Conservation (phyloP, 2,113 vertebrate genomes). For the Malurus cyaneus region DNA sequence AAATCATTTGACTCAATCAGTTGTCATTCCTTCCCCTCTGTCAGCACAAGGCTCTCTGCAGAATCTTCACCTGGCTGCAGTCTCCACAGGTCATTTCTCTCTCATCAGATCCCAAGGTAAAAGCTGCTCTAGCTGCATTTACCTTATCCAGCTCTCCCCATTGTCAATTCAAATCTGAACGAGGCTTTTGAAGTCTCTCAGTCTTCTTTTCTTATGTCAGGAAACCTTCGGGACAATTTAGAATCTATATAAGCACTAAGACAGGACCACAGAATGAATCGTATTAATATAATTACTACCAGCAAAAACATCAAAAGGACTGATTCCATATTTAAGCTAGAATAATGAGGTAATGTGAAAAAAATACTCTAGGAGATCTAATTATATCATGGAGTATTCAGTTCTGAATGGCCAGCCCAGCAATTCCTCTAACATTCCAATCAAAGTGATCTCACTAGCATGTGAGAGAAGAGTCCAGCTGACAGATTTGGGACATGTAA, state of each 20-base stretch:
- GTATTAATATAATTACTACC: conserved; percentile 69
- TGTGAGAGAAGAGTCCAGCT: conserved; percentile 76
- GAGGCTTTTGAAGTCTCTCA: conserved; percentile 14
- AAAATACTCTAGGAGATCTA: conserved; percentile 40
- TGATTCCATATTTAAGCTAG: conserved; percentile 55
- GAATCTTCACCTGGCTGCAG: neutral
- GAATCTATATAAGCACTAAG: conserved; percentile 69
- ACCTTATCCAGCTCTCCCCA: neutral
- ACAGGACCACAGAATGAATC: conserved; percentile 78
- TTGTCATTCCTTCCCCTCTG: neutral
- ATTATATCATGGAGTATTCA: conserved; percentile 49
- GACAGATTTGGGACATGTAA: conserved; percentile 73
- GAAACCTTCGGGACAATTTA: conserved; percentile 61
- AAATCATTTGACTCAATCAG: neutral
- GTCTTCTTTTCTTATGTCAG: conserved; percentile 45
- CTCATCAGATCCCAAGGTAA: conserved; percentile 13
- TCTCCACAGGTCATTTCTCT: conserved; percentile 19
- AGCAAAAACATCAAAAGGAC: conserved; percentile 72
- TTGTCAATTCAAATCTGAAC: neutral
- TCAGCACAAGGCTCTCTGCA: neutral
- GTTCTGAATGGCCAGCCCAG: conserved; percentile 5
- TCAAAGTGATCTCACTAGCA: conserved; percentile 74
- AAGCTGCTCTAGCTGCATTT: neutral
- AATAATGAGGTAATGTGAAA: conserved; percentile 54
- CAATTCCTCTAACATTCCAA: conserved; percentile 62